Evolutionary conservation across 2,888 invertebrate species (phyloP).

Genomic region (Deilephila elpenor): DNA sequence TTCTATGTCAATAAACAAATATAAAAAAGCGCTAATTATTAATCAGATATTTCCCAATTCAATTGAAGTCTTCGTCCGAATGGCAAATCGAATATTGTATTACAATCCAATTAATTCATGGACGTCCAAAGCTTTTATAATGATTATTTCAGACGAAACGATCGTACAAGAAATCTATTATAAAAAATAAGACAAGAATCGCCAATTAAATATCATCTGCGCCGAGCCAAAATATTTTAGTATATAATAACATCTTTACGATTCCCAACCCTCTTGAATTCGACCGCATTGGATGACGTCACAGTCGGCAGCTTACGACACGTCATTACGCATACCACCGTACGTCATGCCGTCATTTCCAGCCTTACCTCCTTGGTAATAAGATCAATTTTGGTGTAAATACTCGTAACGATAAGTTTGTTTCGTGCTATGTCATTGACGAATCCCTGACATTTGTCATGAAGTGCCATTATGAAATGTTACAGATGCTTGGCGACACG

Average conservation of each 20-base stretch:
- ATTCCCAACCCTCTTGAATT: slow-evolving; percentile 37
- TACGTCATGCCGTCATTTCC: neutral
- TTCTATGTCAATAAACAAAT: too few species aligned
- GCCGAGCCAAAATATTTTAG: neutral
- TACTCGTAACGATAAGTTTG: neutral
- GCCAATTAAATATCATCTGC: neutral
- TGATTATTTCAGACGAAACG: neutral
- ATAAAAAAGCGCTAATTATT: too few species aligned
- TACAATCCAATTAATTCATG: too few species aligned
- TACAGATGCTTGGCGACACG: slow-evolving; percentile 37
- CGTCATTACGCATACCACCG: slow-evolving; percentile 50
- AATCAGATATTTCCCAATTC: too few species aligned
- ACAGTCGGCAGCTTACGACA: slow-evolving; percentile 50
- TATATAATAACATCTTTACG: slow-evolving; percentile 31
- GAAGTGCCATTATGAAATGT: slow-evolving; percentile 55
- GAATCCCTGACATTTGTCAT: slow-evolving; percentile 60
- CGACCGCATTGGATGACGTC: slow-evolving; percentile 52
- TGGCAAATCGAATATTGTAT: too few species aligned
- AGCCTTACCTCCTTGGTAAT: neutral
- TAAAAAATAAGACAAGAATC: neutral
- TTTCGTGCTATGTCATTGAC: slow-evolving; percentile 54
- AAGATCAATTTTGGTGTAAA: slow-evolving; percentile 35
- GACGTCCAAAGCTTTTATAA: too few species aligned
- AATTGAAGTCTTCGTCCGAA: too few species aligned
- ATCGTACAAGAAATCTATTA: neutral